Evolutionary conservation across 1,140 invertebrate species (phyloP), one percentile per base, ranked within the genome.

Genomic region (Achroia grisella): DNA sequence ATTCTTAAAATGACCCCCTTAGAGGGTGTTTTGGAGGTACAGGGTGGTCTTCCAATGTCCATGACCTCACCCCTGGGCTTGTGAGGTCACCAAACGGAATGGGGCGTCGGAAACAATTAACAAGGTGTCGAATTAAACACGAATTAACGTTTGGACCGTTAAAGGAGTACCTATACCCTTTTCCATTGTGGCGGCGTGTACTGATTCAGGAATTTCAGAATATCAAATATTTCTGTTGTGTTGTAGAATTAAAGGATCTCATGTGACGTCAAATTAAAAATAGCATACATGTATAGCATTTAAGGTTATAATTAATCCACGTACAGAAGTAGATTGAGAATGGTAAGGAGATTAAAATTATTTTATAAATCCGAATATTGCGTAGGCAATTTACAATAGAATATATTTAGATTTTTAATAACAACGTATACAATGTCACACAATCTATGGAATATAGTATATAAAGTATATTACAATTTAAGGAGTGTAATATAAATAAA

Each of bases 81-180:
- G 27, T 54, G 67, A 75, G 79, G 79, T 78, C 74, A 78, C 74
- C 77, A 83, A 77, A 79, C 71, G 67, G 70, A 72, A 76, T 59
- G 64, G 75, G 71, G 75, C 71, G 73, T 81, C 67, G 75, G 63
- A 81, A 84, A 84, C 80, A 85, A 85, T 85, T 85, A 85, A 85
- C 80, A 80, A 82, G 80, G 80, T 85, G 80, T 85, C 80, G 81
- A 85, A 85, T 85, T 82, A 82, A 77, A 85, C 75, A 73, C 75
- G 73, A 82, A 82, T 85, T 85, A 85, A 77, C 75, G 76, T 68
- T 75, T 63, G 51, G 68, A 70, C 66, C 72, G 77, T 85, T 75
- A 81, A 70, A 78, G 72, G 80, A 82, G 75, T 66, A 79, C 75
- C 74, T 72, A 77, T 66, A 79, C 75, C 76, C 74, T 82, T 81